Conservation (phyloP, 1,140 invertebrate genomes). For the Ips typographus region DNA sequence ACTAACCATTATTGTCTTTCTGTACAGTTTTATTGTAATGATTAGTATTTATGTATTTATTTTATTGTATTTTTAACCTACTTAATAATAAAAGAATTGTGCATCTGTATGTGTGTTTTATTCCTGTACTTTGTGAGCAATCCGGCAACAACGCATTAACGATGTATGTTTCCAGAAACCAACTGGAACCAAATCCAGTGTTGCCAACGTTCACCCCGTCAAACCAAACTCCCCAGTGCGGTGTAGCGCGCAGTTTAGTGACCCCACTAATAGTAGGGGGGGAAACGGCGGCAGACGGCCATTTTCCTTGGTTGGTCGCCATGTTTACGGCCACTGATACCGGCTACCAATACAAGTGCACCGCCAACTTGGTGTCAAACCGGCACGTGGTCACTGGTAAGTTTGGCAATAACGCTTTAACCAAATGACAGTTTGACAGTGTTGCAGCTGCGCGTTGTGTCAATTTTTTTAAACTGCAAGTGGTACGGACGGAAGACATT, state of each 20-base stretch:
- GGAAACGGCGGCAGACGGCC: constrained; percentile 32
- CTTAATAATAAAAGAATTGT: too few relatives aligned
- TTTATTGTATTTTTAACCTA: too few relatives aligned
- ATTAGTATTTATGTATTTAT: too few relatives aligned
- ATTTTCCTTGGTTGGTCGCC: constrained; percentile 44
- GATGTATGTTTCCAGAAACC: not conserved
- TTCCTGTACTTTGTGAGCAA: too few relatives aligned
- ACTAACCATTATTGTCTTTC: too few relatives aligned
- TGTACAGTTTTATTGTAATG: too few relatives aligned
- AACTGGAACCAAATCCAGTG: not conserved
- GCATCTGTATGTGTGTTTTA: too few relatives aligned
- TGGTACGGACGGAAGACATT: constrained; percentile 43
- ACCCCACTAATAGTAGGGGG: constrained; percentile 40
- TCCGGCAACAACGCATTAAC: too few relatives aligned
- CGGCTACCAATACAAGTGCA: constrained; percentile 47
- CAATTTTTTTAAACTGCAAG: constrained; percentile 45
- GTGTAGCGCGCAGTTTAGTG: constrained; percentile 25
- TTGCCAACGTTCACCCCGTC: not conserved
- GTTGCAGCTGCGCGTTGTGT: constrained; percentile 57
- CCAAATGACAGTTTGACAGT: constrained; percentile 16
- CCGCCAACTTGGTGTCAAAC: constrained; percentile 46
- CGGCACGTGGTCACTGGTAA: constrained; percentile 51
- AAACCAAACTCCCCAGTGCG: constrained; percentile 33
- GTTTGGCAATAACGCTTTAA: not conserved
- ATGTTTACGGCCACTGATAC: constrained; percentile 34